phyloP scores from a whole-genome alignment of 2,113 vertebrate species.

The Eulacestoma nigropectus region DNA sequence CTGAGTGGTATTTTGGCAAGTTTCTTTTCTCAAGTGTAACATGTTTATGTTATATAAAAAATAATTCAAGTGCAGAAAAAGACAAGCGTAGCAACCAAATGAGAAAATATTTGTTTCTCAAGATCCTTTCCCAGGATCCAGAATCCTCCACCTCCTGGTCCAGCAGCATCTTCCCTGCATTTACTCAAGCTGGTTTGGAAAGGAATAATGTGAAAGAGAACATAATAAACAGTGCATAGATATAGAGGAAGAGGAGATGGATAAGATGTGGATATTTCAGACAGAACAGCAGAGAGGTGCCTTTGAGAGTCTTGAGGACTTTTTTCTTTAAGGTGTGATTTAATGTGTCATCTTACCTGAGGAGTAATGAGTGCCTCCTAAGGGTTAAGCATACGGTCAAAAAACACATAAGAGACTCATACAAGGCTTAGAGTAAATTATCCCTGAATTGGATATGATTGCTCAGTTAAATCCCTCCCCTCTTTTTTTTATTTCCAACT shows the following conservation, averaged over 20 bases:
- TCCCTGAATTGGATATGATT: neutral
- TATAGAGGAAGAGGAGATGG: neutral
- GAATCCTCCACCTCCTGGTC: neutral
- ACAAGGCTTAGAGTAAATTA: neutral
- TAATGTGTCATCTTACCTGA: neutral
- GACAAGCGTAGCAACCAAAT: neutral
- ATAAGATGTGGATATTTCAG: neutral
- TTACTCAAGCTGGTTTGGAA: neutral
- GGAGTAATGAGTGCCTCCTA: neutral
- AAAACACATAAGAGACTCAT: neutral
- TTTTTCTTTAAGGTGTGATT: neutral
- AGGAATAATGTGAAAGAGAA: neutral
- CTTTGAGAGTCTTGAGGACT: neutral
- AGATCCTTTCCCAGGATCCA: neutral
- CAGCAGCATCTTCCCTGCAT: neutral
- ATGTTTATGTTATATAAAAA: neutral
- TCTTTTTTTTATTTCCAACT: neutral
- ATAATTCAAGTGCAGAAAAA: neutral
- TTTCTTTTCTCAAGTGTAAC: neutral
- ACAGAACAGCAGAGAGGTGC: neutral
- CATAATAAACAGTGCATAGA: neutral
- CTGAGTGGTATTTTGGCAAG: neutral
- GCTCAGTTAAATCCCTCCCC: rapidly evolving
- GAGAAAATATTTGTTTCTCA: neutral
- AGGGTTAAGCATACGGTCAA: neutral